phyloP scores from a whole-genome alignment of 2,888 invertebrate genomes.

The Terebella lapidaria region DNA sequence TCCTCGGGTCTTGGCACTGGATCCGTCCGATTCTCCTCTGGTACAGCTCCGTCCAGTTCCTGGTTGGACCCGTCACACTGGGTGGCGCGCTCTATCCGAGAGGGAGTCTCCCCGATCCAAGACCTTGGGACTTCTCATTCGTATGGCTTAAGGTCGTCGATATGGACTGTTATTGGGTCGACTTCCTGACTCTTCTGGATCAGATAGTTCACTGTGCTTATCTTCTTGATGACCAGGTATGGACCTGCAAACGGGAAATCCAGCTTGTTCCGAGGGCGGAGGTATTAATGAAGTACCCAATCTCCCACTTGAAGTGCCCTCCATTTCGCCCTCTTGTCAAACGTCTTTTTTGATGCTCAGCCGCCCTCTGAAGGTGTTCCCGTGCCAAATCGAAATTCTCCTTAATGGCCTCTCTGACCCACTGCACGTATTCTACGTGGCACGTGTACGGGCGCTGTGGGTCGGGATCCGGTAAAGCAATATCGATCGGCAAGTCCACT shows the following conservation, averaged over 20 bases:
- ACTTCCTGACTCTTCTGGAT: too few species aligned
- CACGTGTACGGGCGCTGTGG: neutral
- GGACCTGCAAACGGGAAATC: neutral
- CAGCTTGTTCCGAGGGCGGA: neutral
- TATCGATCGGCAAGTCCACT: conserved; percentile 17
- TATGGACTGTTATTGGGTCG: too few species aligned
- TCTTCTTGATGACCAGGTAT: too few species aligned
- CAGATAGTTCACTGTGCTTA: too few species aligned
- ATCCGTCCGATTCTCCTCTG: too few species aligned
- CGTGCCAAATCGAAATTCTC: neutral
- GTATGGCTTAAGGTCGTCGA: neutral
- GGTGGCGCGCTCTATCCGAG: too few species aligned
- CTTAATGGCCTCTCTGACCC: neutral
- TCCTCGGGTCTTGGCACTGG: too few species aligned
- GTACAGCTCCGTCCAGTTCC: too few species aligned
- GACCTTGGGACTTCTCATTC: too few species aligned
- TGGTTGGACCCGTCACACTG: too few species aligned
- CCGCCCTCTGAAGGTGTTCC: neutral
- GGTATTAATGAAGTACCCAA: neutral
- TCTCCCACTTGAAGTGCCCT: neutral
- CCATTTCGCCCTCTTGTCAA: neutral
- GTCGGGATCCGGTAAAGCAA: too few species aligned
- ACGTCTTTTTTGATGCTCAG: neutral
- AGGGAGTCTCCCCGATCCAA: too few species aligned
- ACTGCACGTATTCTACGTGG: neutral